These are phyloP conservation scores for Desmophyllum pertusum DNA, from an alignment of 92 coral and sea anemone species.

Conservation along the genomic window DNA sequence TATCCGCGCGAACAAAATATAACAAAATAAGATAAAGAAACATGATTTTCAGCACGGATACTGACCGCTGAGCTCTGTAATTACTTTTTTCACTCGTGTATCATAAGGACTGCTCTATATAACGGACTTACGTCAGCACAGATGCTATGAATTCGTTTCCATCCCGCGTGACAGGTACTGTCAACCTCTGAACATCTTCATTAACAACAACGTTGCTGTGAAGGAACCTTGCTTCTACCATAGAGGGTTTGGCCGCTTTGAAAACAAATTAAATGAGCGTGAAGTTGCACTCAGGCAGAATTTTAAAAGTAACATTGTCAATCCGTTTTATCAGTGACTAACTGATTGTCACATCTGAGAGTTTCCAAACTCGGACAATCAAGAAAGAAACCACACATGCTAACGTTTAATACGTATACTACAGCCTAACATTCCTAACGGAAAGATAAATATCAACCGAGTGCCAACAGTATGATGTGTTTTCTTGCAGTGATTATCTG, in stretches of 20 bases:
- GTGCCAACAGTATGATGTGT: neutral
- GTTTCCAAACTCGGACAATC: too few species aligned
- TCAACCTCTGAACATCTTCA: slow-evolving; percentile 2
- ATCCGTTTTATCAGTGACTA: neutral
- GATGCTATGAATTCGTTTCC: slow-evolving; percentile 21
- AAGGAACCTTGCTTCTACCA: neutral
- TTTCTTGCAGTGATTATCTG: neutral
- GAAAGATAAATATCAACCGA: too few species aligned
- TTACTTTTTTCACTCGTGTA: too few species aligned
- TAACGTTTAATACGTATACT: too few species aligned
- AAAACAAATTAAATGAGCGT: neutral
- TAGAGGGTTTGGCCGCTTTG: neutral
- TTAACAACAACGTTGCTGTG: neutral
- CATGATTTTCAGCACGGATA: too few species aligned
- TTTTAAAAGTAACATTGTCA: neutral
- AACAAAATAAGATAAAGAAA: too few species aligned
- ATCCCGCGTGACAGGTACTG: neutral
- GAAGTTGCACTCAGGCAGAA: neutral
- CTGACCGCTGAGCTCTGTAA: too few species aligned
- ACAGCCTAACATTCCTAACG: neutral
- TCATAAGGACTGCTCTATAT: too few species aligned
- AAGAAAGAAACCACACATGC: too few species aligned
- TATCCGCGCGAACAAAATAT: too few species aligned
- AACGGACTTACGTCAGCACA: neutral
- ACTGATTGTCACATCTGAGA: too few species aligned